Conservation (phyloP, 2,113 vertebrate species). For the Nyctibius bracteatus region DNA sequence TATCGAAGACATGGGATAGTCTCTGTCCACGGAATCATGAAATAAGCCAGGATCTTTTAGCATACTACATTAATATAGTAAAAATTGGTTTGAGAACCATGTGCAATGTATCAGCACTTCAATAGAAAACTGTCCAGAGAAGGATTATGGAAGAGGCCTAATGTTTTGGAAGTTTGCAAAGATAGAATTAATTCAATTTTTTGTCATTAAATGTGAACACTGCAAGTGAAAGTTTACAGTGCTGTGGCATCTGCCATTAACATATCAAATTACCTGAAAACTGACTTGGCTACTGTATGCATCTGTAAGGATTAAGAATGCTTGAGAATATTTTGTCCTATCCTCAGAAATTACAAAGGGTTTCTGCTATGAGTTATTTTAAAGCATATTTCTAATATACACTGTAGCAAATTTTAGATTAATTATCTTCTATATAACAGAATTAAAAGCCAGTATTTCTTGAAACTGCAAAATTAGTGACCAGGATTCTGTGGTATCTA, state of each 20-base stretch:
- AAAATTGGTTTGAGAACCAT: neutral
- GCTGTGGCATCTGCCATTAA: neutral
- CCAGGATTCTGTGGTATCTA: neutral
- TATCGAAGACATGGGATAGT: neutral
- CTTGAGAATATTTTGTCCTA: neutral
- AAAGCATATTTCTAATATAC: neutral
- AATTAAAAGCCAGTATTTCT: neutral
- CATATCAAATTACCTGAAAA: neutral
- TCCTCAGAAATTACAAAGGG: neutral
- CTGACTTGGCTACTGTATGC: neutral
- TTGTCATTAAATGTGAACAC: neutral
- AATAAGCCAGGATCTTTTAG: neutral
- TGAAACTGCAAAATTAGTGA: neutral
- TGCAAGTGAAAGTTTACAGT: neutral
- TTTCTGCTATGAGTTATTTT: neutral
- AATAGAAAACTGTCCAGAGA: neutral
- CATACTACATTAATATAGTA: accelerated
- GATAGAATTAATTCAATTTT: neutral
- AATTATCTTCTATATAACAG: neutral
- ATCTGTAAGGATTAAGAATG: neutral
- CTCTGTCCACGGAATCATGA: neutral
- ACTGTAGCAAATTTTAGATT: neutral
- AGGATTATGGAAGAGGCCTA: neutral
- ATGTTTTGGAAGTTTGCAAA: neutral
- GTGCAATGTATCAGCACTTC: neutral